Evolutionary conservation across 37 sponge, comb jelly and placozoan genomes (phyloP).

Genomic region (Bolinopsis microptera): DNA sequence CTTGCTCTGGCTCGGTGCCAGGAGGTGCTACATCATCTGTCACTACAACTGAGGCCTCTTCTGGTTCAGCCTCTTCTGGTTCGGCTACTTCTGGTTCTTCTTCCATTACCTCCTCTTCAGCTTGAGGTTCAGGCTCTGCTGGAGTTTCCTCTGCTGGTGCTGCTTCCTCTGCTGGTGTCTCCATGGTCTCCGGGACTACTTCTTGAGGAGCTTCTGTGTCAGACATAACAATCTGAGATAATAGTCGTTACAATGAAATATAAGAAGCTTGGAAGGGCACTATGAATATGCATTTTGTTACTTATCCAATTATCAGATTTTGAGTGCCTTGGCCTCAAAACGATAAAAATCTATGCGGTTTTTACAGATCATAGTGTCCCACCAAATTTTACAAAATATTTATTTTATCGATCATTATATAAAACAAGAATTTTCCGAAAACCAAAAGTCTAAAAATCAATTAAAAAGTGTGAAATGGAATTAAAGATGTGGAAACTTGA

Average conservation of each 20-base stretch:
- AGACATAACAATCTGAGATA: conserved; percentile 2
- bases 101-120: not conserved
- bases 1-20: not conserved
- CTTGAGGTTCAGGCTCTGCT: not conserved
- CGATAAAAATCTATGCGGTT: not conserved
- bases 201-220: conserved; percentile 15
- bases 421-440: too few species aligned
- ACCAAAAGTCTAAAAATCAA: not conserved
- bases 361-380: not conserved
- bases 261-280: not conserved
- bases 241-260: not conserved
- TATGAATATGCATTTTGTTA: too few species aligned
- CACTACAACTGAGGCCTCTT: not conserved
- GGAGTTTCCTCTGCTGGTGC: conserved; percentile 1
- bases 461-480: not conserved
- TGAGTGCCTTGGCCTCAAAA: not conserved
- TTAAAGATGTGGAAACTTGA: not conserved
- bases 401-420: not conserved
- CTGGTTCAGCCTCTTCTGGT: not conserved
- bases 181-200: not conserved
- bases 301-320: too few species aligned
- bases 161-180: conserved; percentile 1
- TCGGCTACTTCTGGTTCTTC: not conserved
- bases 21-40: not conserved
- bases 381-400: not conserved